Base-by-base conservation (phyloP, 1,140 invertebrate genomes). In the Stenopsyche tienmushanensis region DNA sequence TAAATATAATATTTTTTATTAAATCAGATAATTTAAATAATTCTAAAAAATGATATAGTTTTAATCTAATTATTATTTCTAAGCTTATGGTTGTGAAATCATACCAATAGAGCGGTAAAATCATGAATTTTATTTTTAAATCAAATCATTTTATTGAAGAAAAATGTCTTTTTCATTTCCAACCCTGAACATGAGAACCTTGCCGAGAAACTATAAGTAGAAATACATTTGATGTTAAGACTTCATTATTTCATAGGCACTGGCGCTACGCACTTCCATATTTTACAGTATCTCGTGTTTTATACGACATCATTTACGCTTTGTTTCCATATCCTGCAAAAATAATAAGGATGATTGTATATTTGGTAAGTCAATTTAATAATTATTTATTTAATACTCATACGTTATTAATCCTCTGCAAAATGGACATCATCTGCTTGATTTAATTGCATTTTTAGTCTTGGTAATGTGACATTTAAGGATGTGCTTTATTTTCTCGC, bases 131-230 rank as follows among this genome's bases (percentile, higher is more conserved):
- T 34, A 34, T 7, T 34, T 7, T 34, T 34, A 34, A 34, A 34
- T 34, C 29, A 34, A 5, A 34, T 34, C 5, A 13, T 34, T 7
- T 34, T 13, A 34, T 34, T 34, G 13, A 34, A n/a, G n/a, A 5
- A 34, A 34, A 7, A 34, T 34, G 29, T 34, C 29, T 34, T 13
- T 34, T 34, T 5, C 29, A 13, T 7, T 34, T 34, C 13, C 5
- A 34, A 34, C 29, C 13, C 29, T 13, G 13, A 13, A 7, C 13
- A 34, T 34, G 29, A 13, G 23, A 39, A 34, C 7, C 45, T 58
- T 24, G 47, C 47, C 13, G 34, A 45, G 45, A 49, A 24, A 21
- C 42, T 50, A 58, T 29, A 66, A 50, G 57, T 24, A 63, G 39
- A 59, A 8, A 10, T 29, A 41, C 64, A 34, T 55, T 55, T 20